Evolutionary conservation across 2,888 invertebrate genomes (phyloP).

Genomic region (Tupiocoris notatus): DNA sequence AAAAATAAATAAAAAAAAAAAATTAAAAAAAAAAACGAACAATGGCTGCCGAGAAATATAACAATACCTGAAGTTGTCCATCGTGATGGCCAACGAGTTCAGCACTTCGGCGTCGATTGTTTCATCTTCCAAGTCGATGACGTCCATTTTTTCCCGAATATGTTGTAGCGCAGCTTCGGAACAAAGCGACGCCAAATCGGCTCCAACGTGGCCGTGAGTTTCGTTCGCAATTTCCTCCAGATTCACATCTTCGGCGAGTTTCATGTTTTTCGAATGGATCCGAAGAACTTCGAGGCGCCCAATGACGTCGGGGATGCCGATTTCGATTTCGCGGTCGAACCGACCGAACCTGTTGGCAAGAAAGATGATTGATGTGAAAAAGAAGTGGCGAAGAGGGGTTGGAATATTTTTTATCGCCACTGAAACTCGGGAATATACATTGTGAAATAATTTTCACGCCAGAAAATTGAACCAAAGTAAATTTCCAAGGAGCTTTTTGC

Average conservation of each 20-base stretch:
- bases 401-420: too few species aligned
- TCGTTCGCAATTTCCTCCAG: conserved; percentile 96
- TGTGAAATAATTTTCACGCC: too few species aligned
- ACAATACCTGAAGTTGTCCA: conserved; percentile 80
- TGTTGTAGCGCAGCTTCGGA: conserved; percentile 98
- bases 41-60: neutral
- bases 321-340: conserved; percentile 98
- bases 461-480: too few species aligned
- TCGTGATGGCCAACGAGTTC: conserved; percentile 93
- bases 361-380: too few species aligned
- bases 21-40: neutral
- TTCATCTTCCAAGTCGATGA: conserved; percentile 98
- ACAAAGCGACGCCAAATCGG: conserved; percentile 96
- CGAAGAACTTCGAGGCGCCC: conserved; percentile 94
- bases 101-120: conserved; percentile 97
- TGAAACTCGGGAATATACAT: too few species aligned
- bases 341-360: conserved; percentile 75
- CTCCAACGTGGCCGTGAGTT: conserved; percentile 98
- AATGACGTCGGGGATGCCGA: conserved; percentile 97
- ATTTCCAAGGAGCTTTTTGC: too few species aligned
- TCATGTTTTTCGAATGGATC: conserved; percentile 99
- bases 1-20: neutral
- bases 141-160: conserved; percentile 99
- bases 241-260: conserved; percentile 95
- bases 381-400: too few species aligned